Evolutionary conservation across 2,113 vertebrate species (phyloP).

Genomic region (Malurus cyaneus): DNA sequence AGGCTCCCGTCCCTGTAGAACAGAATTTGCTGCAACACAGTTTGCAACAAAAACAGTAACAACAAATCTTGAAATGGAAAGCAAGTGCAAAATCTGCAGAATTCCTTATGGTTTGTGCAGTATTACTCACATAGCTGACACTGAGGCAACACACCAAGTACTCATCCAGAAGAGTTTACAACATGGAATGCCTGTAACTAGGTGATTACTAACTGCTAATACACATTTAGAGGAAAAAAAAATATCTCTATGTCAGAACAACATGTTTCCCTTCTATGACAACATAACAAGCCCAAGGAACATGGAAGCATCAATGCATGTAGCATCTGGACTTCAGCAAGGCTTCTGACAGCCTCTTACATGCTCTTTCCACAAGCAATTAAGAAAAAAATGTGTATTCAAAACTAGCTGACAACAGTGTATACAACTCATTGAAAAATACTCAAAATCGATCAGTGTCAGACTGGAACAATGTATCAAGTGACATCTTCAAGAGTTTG

Average conservation of each 20-base stretch:
- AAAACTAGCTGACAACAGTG: neutral
- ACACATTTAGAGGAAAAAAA: neutral
- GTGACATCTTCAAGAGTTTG: neutral
- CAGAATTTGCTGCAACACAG: neutral
- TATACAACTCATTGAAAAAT: neutral
- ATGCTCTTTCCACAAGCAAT: neutral
- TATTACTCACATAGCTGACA: neutral
- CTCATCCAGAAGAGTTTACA: neutral
- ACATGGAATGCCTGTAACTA: neutral
- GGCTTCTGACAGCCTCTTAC: neutral
- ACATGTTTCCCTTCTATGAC: neutral
- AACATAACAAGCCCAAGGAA: neutral
- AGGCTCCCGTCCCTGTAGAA: neutral
- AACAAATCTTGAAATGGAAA: neutral
- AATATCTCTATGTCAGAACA: neutral
- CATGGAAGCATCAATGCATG: neutral
- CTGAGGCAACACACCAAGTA: neutral
- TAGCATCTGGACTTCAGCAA: constrained; percentile 9
- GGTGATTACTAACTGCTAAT: constrained; percentile 15
- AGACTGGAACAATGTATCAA: neutral
- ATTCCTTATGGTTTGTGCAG: neutral
- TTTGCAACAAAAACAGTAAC: neutral
- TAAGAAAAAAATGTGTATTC: neutral
- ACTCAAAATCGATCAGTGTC: neutral
- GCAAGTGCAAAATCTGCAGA: neutral